Conservation (phyloP, 2,113 vertebrate genomes). For the Micronycteris hirsuta region DNA sequence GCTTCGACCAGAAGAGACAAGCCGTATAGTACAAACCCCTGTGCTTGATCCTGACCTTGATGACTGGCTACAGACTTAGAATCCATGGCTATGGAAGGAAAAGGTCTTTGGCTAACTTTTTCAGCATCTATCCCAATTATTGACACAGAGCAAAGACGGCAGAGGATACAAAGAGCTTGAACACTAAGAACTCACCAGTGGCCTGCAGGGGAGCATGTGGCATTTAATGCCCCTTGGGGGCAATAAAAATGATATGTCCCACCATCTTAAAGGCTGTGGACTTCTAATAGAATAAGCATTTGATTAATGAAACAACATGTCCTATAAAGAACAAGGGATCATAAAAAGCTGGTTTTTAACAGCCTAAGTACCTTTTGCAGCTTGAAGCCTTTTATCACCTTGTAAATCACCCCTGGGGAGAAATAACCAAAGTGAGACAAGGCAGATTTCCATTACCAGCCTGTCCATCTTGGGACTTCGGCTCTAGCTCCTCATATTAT, state of each 20-base stretch:
- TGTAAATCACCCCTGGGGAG: constrained; percentile 64
- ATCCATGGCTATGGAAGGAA: neutral
- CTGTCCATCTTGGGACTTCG: constrained; percentile 2
- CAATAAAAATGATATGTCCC: constrained; percentile 65
- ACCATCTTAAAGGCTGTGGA: constrained; percentile 56
- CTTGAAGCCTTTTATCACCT: constrained; percentile 70
- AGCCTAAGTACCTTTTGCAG: constrained; percentile 58
- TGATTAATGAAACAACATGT: constrained; percentile 74
- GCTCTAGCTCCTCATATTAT: neutral
- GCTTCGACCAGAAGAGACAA: neutral
- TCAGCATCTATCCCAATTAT: neutral
- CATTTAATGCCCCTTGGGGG: constrained; percentile 19
- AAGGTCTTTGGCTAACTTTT: neutral
- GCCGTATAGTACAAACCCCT: accelerated
- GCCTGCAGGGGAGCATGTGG: neutral
- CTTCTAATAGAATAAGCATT: constrained; percentile 68
- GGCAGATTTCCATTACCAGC: constrained; percentile 34
- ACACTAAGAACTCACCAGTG: neutral
- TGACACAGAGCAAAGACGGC: neutral
- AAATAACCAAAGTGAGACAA: constrained; percentile 51
- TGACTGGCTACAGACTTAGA: neutral
- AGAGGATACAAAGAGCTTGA: neutral
- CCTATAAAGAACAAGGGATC: constrained; percentile 57
- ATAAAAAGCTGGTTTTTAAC: constrained; percentile 66
- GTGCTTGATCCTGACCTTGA: neutral